Conservation (phyloP, 2,888 invertebrate species). For the Sycophila texana region DNA sequence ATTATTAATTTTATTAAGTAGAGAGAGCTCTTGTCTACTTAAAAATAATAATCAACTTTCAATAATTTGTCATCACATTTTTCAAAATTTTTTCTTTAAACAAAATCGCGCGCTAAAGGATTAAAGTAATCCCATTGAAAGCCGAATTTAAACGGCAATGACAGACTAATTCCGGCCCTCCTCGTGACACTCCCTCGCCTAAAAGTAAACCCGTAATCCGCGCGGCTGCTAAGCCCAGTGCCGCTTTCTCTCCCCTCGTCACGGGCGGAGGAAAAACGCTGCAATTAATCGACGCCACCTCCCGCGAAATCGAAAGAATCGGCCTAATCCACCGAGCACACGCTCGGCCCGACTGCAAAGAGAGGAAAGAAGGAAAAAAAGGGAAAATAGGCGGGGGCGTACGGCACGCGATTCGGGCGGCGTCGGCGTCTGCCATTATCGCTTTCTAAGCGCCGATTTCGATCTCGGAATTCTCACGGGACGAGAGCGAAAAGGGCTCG, state of each 20-base stretch:
- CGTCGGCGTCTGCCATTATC: slow-evolving; percentile 29
- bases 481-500: slow-evolving; percentile 42
- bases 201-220: too few relatives aligned
- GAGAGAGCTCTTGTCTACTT: too few relatives aligned
- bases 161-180: too few relatives aligned
- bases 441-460: slow-evolving; percentile 45
- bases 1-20: too few relatives aligned
- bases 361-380: not conserved
- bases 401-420: slow-evolving; percentile 29
- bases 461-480: slow-evolving; percentile 38
- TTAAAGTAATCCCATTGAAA: too few relatives aligned
- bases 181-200: too few relatives aligned
- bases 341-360: too few relatives aligned
- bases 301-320: not conserved
- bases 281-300: slow-evolving; percentile 11
- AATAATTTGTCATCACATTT: too few relatives aligned
- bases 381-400: not conserved
- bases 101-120: too few relatives aligned
- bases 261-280: not conserved
- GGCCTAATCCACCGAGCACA: not conserved
- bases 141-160: too few relatives aligned
- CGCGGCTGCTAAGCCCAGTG: not conserved
- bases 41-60: too few relatives aligned
- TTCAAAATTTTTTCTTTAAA: too few relatives aligned
- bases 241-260: not conserved